Percentiles rank a stretch among this genome's conserved stretches.
These are phyloP conservation scores for Corythaixoides concolor DNA, from an alignment of 2,113 vertebrate species.

Conservation along the genomic window DNA sequence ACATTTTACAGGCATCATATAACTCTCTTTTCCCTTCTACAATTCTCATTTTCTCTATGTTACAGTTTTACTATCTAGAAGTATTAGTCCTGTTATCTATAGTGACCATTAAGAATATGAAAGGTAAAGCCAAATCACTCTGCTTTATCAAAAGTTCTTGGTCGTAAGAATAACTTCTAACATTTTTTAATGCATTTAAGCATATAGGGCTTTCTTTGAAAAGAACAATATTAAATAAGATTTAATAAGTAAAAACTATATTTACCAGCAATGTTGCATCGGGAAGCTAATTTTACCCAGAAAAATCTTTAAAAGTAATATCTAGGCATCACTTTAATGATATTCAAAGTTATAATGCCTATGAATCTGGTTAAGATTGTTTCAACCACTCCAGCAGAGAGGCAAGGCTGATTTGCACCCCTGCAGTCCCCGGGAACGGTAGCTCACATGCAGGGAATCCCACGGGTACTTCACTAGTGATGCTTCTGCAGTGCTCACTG, in stretches of 20 bases:
- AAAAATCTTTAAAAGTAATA: not conserved
- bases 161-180: not conserved
- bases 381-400: not conserved
- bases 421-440: not conserved
- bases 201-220: not conserved
- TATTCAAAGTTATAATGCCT: not conserved
- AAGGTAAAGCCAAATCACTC: not conserved
- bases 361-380: not conserved
- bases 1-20: not conserved
- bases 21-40: not conserved
- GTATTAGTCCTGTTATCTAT: not conserved
- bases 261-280: not conserved
- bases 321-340: not conserved
- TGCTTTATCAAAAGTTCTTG: not conserved
- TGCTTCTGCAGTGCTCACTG: not conserved
- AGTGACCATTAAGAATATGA: not conserved
- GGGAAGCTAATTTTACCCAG: not conserved
- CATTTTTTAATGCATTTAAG: not conserved
- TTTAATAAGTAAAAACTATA: not conserved
- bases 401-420: not conserved
- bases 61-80: not conserved
- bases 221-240: not conserved
- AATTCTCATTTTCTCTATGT: not conserved
- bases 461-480: rapidly evolving
- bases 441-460: not conserved